These are phyloP conservation scores for Pterophyllum scalare DNA, from an alignment of 2,113 vertebrate species.

Conservation along the genomic window DNA sequence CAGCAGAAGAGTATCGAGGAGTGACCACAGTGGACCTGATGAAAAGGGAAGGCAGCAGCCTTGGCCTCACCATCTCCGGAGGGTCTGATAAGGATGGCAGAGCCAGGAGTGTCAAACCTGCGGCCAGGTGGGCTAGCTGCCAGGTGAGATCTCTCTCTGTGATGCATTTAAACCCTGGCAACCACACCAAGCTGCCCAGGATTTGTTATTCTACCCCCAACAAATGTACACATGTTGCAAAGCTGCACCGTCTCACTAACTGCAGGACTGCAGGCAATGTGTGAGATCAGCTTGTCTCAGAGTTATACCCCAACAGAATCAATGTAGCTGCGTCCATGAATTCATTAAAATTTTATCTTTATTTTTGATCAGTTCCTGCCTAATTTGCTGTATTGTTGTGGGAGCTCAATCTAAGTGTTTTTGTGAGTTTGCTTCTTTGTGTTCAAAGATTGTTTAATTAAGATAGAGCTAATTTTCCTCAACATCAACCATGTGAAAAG, in stretches of 20 bases:
- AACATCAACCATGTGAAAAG: slow-evolving; percentile 23
- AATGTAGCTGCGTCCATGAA: not conserved
- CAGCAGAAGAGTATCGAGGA: slow-evolving; percentile 91
- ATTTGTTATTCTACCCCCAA: slow-evolving; percentile 35
- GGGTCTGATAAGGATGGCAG: slow-evolving; percentile 97
- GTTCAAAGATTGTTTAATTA: slow-evolving; percentile 40
- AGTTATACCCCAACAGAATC: not conserved
- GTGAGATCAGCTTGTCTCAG: slow-evolving; percentile 39
- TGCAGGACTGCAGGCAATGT: slow-evolving; percentile 23
- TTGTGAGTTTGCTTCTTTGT: not conserved
- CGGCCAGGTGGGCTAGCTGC: slow-evolving; percentile 93
- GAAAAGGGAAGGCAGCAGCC: slow-evolving; percentile 95
- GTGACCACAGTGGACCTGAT: slow-evolving; percentile 95
- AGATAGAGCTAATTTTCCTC: slow-evolving; percentile 23
- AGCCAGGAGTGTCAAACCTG: slow-evolving; percentile 94
- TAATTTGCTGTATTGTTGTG: not conserved
- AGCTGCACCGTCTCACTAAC: slow-evolving; percentile 16
- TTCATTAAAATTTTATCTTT: not conserved
- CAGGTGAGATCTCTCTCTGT: slow-evolving; percentile 87
- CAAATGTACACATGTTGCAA: slow-evolving; percentile 26
- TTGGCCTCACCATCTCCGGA: slow-evolving; percentile 96
- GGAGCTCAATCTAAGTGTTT: not conserved
- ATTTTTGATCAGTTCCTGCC: not conserved
- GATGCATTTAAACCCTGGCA: slow-evolving; percentile 48
- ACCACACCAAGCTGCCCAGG: slow-evolving; percentile 37